Base-by-base conservation (phyloP, 2,888 invertebrate genomes). In the Calameuta pallipes region DNA sequence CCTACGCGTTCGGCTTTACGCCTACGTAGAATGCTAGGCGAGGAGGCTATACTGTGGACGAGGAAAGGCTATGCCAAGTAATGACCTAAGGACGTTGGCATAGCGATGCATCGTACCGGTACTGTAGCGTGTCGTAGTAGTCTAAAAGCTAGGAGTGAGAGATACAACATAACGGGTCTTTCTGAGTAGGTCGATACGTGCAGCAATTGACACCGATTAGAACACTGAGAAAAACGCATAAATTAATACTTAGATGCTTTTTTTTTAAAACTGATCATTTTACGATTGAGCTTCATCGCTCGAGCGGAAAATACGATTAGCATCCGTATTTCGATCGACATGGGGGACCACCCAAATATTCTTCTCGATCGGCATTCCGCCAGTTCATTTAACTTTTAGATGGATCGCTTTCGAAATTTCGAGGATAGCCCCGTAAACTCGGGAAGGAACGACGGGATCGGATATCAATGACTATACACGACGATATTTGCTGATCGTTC, bases 111-210 rank as follows among this genome's bases (percentile, higher is more conserved):
- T 73, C 34, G 75, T 76, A 74, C 35, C 75, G 75, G 78, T 77
- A 83, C 80, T 78, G 78, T 80, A 78, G 76, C 74, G 4, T 36
- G 76, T 76, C 35, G 76, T 79, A 78, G 74, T 77, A 75, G 78
- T 80, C 78, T 79, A 78, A 79, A 79, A 79, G 82, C 78, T 80
- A 79, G 75, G 76, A 80, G 77, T 80, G 81, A 80, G 83, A 85
- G 86, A 86, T 86, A 88, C 85, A 84, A 84, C 84, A 86, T 91
- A 91, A 91, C 91, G 90, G 91, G 85, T 89, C 88, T 88, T 87
- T 81, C 80, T 86, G 87, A 91, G 91, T 91, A 90, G 90, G 91
- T 90, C 90, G 90, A 88, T 90, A 88, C 89, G 88, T 90, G 90
- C 89, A 89, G 88, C 88, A 84, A 87, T 89, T 87, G 88, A 89